Base-by-base conservation (phyloP, 2,888 invertebrate genomes). In the Drosophila ustulata region DNA sequence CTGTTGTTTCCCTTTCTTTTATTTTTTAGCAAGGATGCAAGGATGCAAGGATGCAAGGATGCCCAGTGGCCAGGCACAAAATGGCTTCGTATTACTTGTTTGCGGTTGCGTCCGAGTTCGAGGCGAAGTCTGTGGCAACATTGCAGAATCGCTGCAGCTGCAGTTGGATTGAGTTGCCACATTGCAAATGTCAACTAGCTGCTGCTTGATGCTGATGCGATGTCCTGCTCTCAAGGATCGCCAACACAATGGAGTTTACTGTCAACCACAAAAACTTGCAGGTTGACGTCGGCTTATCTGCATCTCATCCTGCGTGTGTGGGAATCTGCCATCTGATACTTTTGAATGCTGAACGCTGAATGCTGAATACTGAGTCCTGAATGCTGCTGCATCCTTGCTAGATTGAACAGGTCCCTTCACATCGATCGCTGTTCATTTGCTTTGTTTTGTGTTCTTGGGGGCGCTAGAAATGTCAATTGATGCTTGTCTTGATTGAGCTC, bases 401-500 rank as follows among this genome's bases (percentile, higher is more conserved):
- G 64, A 71, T 62, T 66, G 57, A 77, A 62, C 77, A 82, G 80
- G 80, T 78, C 71, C 52, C 47, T 43, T 46, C 50, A 37, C 30
- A 63, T 67, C 47, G 64, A 67, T 57, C 45, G 65, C 52, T 72
- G 72, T 49, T 57, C 61, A 61, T 75, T 78, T 66, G 9, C 11
- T 45, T 56, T 63, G 37, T 37, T 30, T 43, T 25, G n/a, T 25
- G 13, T 23, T 37, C 25, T 8, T 34, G 6, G 62, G 62, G 80
- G 73, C 78, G 75, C 71, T 71, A 68, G 47, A 73, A 78, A 80
- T 84, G 84, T 74, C 78, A 81, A 80, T 62, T 78, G 75, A 75
- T 80, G 63, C 62, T 69, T 82, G 72, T 84, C 75, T 75, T 78
- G 86, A 85, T 84, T 82, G 80, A 83, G 56, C 59, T 59, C 70